Evolutionary conservation across 2,888 invertebrate species (phyloP).

Genomic region (Caenorhabditis virilis): DNA sequence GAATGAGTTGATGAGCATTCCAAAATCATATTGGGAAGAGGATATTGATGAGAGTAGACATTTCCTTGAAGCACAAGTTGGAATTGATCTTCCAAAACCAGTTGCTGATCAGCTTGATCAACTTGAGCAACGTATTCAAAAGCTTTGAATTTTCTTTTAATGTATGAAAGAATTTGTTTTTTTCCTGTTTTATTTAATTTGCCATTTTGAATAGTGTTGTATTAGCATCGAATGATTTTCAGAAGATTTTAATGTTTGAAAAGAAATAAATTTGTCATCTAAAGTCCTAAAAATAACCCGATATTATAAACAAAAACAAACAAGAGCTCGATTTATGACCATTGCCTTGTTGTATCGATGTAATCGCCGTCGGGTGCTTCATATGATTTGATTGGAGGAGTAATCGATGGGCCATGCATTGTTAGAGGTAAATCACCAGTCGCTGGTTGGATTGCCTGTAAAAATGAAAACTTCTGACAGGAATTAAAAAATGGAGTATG

Average conservation of each 20-base stretch:
- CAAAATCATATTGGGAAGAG: constrained; percentile 87
- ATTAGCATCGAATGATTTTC: not conserved
- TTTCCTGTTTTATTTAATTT: not conserved
- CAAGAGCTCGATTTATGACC: constrained; percentile 27
- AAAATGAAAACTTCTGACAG: too few species aligned
- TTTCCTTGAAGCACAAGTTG: constrained; percentile 85
- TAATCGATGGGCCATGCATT: constrained; percentile 79
- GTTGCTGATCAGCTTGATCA: constrained; percentile 64
- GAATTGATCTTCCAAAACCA: constrained; percentile 64
- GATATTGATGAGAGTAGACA: constrained; percentile 81
- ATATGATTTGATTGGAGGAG: constrained; percentile 83
- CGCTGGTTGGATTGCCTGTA: constrained; percentile 74
- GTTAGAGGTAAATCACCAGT: constrained; percentile 77
- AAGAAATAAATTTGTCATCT: not conserved
- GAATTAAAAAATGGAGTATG: too few species aligned
- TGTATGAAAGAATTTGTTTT: not conserved
- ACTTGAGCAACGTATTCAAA: constrained; percentile 64
- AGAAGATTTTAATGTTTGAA: not conserved
- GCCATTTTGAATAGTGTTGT: not conserved
- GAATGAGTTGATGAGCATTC: constrained; percentile 82
- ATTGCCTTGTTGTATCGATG: constrained; percentile 75
- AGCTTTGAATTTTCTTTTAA: constrained; percentile 43
- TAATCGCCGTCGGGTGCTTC: constrained; percentile 88
- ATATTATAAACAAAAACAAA: constrained; percentile 4
- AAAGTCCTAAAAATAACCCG: not conserved